A percentile compares a stretch with the other conserved stretches of the same genome.
These are phyloP conservation scores for Daboia siamensis DNA, from an alignment of 2,113 vertebrate genomes.

Conservation along the genomic window DNA sequence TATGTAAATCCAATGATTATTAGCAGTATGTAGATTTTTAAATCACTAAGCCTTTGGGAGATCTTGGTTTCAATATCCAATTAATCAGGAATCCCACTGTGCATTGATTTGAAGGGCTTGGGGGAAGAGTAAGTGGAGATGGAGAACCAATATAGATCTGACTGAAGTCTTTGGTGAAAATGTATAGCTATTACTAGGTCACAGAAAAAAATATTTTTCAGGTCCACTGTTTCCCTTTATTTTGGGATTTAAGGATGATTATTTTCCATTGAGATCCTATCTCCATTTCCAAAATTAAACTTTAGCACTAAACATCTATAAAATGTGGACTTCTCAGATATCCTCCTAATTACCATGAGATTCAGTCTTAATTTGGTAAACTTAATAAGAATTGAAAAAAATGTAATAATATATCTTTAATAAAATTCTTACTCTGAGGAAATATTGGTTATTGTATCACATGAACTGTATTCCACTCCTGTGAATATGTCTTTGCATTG, in stretches of 20 bases:
- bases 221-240: neutral
- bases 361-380: neutral
- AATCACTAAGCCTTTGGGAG: neutral
- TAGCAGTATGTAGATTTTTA: neutral
- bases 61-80: neutral
- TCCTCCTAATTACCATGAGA: neutral
- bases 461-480: conserved; percentile 93
- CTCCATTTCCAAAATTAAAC: neutral
- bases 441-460: conserved; percentile 95
- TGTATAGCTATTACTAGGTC: too few relatives aligned
- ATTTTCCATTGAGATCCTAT: neutral
- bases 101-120: neutral
- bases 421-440: conserved; percentile 84
- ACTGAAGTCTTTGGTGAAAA: neutral
- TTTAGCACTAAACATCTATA: neutral
- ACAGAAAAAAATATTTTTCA: neutral
- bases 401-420: neutral
- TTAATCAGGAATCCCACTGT: neutral
- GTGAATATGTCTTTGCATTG: conserved; percentile 95
- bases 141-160: neutral
- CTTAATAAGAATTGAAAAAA: neutral
- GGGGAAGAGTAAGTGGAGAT: neutral
- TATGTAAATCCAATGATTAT: neutral
- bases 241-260: neutral
- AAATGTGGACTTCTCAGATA: neutral